Percentiles rank a stretch among this genome's conserved stretches.
Conservation (phyloP, 2,113 vertebrate genomes). For the Eublepharis macularius region DNA sequence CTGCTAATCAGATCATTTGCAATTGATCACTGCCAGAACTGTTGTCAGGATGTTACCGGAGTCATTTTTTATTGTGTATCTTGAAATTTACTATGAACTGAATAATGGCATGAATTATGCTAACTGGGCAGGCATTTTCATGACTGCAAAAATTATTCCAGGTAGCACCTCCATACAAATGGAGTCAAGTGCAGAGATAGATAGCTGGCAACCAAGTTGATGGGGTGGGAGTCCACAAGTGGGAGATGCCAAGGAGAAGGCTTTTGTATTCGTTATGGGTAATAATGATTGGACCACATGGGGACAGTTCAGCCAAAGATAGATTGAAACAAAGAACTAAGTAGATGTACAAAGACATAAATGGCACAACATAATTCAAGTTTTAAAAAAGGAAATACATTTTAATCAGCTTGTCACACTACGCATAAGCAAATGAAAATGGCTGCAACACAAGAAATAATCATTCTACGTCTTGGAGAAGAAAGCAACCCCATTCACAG, state of each 20-base stretch:
- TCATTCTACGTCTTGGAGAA: background rate
- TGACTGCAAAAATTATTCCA: background rate
- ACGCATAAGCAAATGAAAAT: background rate
- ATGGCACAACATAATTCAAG: background rate
- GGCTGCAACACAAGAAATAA: background rate
- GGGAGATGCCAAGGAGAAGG: constrained; percentile 32
- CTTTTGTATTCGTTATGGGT: constrained; percentile 1
- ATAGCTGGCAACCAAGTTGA: constrained; percentile 20
- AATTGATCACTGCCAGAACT: constrained; percentile 82
- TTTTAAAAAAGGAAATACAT: background rate
- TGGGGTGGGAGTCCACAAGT: background rate
- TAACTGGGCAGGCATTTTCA: background rate
- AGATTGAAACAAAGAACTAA: background rate
- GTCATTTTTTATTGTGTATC: constrained; percentile 41
- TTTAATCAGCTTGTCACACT: background rate
- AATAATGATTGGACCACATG: background rate
- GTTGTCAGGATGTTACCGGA: constrained; percentile 68
- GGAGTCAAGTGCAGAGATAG: constrained; percentile 23
- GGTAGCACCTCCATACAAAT: constrained; percentile 34
- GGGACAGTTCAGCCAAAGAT: background rate
- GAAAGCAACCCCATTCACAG: background rate
- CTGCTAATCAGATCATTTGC: constrained; percentile 88
- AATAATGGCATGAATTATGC: constrained; percentile 3
- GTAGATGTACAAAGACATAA: background rate
- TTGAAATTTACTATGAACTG: constrained; percentile 18